Conservation (phyloP, 1,140 invertebrate species). For the Heliconius congener region DNA sequence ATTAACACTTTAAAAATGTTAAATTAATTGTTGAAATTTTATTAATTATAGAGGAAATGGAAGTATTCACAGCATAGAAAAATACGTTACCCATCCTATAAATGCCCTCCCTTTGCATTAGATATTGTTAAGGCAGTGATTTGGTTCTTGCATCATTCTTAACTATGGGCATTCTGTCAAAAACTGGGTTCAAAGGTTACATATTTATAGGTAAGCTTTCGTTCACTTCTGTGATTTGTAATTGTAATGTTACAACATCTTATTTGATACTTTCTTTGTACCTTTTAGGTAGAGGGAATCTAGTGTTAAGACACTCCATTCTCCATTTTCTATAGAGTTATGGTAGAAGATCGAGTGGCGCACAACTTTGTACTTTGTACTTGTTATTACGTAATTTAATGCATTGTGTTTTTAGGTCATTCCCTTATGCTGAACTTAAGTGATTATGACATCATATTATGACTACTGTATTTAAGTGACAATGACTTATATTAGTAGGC, state of each 20-base stretch:
- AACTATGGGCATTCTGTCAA: conserved; percentile 53
- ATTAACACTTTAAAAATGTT: too few relatives aligned
- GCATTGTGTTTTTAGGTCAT: conserved; percentile 19
- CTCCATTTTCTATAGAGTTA: too few relatives aligned
- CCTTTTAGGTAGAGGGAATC: too few relatives aligned
- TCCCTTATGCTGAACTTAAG: background rate
- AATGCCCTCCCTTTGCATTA: background rate
- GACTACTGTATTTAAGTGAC: background rate
- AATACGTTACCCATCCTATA: background rate
- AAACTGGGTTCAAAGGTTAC: conserved; percentile 52
- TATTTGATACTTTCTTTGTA: too few relatives aligned
- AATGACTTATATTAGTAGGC: background rate
- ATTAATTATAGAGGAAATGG: too few relatives aligned
- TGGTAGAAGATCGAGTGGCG: too few relatives aligned
- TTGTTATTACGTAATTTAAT: conserved; percentile 2
- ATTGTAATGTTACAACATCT: background rate
- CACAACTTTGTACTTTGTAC: background rate
- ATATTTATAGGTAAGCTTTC: conserved; percentile 10
- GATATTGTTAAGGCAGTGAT: conserved; percentile 24
- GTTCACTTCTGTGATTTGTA: background rate
- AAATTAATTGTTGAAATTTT: too few relatives aligned
- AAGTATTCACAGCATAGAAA: too few relatives aligned
- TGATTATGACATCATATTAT: background rate
- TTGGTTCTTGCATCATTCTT: conserved; percentile 43
- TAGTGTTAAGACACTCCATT: too few relatives aligned